These are phyloP conservation scores for Ornithoptera priamus DNA, from an alignment of 2,888 invertebrate genomes.

Conservation along the genomic window DNA sequence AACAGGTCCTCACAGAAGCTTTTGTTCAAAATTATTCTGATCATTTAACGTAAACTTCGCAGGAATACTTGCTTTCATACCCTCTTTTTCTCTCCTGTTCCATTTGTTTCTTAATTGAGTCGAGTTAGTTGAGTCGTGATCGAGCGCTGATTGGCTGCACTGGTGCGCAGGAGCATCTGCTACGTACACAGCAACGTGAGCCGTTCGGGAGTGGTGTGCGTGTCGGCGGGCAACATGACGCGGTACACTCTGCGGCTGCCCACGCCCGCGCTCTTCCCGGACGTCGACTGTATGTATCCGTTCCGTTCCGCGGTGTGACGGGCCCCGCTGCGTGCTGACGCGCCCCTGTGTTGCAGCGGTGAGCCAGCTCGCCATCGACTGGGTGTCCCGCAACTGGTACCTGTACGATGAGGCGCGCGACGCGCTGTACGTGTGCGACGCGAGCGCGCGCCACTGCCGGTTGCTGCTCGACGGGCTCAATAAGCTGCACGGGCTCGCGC, in stretches of 20 bases:
- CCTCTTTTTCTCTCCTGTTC: too few species aligned
- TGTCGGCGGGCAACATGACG: conserved; percentile 82
- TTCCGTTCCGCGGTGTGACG: background rate
- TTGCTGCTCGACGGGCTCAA: conserved; percentile 84
- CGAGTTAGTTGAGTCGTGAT: too few species aligned
- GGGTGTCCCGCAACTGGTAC: conserved; percentile 94
- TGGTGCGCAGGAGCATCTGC: conserved; percentile 64
- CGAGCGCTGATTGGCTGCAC: too few species aligned
- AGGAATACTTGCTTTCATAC: too few species aligned
- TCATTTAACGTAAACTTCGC: too few species aligned
- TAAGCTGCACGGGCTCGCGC: conserved; percentile 86
- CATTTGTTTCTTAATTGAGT: too few species aligned
- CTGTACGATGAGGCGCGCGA: conserved; percentile 85
- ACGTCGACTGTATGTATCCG: conserved; percentile 80
- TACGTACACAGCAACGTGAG: conserved; percentile 85
- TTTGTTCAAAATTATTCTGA: too few species aligned
- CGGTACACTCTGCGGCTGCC: conserved; percentile 77
- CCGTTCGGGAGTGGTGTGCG: conserved; percentile 81
- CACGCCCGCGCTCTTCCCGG: conserved; percentile 81
- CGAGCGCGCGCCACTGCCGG: conserved; percentile 82
- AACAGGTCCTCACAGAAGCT: conserved; percentile 48
- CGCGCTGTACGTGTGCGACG: conserved; percentile 85
- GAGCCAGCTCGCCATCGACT: conserved; percentile 88
- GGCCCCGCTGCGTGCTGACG: too few species aligned
- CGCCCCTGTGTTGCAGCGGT: conserved; percentile 76